A percentile compares a stretch with the other conserved stretches of the same genome.
phyloP scores from a whole-genome alignment of 2,113 vertebrate genomes.

The Amazona vittata region DNA sequence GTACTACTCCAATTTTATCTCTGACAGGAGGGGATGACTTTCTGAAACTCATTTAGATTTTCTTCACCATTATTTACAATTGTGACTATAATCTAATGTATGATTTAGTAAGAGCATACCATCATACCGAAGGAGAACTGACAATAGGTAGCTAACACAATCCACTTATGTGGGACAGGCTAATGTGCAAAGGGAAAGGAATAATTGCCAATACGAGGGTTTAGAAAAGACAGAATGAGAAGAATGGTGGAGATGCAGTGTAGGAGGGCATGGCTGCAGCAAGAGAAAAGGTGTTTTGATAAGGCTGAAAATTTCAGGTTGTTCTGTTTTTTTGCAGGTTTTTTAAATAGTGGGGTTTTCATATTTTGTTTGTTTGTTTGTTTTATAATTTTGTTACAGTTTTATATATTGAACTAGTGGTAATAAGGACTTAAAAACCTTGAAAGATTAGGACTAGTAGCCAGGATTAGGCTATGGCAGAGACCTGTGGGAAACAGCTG shows the following conservation, averaged over 20 bases:
- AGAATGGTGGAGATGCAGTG: neutral
- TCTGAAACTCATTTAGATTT: slow-evolving; percentile 9
- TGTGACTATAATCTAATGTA: neutral
- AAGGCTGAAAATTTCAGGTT: neutral
- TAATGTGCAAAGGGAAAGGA: neutral
- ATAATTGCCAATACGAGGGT: neutral
- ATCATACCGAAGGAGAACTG: neutral
- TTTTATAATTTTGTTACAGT: neutral
- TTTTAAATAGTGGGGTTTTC: neutral
- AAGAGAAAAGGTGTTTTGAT: neutral
- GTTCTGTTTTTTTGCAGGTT: neutral
- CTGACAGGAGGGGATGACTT: neutral
- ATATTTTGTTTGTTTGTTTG: neutral
- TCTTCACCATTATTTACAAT: slow-evolving; percentile 15
- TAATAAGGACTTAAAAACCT: neutral
- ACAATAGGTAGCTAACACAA: neutral
- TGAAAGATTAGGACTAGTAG: neutral
- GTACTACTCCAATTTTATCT: neutral
- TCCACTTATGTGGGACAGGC: neutral
- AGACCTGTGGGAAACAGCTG: neutral
- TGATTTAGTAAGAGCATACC: neutral
- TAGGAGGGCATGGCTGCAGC: neutral
- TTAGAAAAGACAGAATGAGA: neutral
- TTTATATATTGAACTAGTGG: neutral
- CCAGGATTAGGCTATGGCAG: neutral